These are phyloP conservation scores for Entomyzon cyanotis DNA, from an alignment of 2,113 vertebrate genomes.

Conservation along the genomic window DNA sequence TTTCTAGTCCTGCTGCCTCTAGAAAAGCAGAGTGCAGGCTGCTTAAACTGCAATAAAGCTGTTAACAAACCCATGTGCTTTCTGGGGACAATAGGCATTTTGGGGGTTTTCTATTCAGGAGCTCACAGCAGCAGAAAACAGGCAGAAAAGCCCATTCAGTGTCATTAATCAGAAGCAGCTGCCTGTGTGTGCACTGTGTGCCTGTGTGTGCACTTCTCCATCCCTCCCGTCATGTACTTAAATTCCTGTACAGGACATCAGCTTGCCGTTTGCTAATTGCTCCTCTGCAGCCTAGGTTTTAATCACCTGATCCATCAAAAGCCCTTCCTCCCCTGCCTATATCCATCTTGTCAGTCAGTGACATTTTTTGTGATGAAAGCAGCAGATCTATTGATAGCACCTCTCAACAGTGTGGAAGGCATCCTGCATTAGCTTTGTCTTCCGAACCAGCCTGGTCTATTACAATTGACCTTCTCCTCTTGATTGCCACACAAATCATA, in stretches of 20 bases:
- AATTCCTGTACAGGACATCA: conserved; percentile 35
- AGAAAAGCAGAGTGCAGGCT: not conserved
- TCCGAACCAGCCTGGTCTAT: conserved; percentile 74
- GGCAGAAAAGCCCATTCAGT: not conserved
- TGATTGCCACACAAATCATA: conserved; percentile 81
- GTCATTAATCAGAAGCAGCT: not conserved
- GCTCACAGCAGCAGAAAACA: not conserved
- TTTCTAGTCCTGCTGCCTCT: not conserved
- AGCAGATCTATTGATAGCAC: conserved; percentile 70
- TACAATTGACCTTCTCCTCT: conserved; percentile 78
- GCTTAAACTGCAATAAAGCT: not conserved
- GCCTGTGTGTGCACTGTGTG: not conserved
- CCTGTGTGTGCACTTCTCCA: not conserved
- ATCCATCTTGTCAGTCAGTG: conserved; percentile 70
- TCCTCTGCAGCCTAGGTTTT: conserved; percentile 45
- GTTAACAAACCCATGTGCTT: not conserved
- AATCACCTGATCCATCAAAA: conserved; percentile 74
- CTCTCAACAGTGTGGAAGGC: conserved; percentile 65
- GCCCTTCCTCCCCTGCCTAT: conserved; percentile 31
- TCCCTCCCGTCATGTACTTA: not conserved
- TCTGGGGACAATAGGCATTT: not conserved
- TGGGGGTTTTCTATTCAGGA: not conserved
- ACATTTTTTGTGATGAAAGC: conserved; percentile 73
- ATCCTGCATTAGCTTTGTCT: conserved; percentile 69
- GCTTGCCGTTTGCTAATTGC: conserved; percentile 59